Evolutionary conservation across 2,888 invertebrate species (phyloP).

Genomic region (Bembecia ichneumoniformis): DNA sequence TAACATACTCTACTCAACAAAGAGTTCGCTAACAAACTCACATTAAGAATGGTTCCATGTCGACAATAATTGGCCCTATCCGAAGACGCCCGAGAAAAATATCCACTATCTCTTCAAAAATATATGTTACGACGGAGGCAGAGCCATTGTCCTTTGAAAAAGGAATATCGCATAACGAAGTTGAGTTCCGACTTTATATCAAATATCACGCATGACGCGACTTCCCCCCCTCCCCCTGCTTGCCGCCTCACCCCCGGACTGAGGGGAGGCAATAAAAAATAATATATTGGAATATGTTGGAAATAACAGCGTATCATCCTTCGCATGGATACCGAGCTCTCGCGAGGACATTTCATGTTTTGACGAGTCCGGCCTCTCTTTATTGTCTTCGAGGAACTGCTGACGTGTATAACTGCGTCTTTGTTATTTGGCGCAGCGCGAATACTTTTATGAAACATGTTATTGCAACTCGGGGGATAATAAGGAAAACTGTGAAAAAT

Average conservation of each 20-base stretch:
- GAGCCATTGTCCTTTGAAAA: constrained; percentile 70
- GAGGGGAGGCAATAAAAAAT: constrained; percentile 70
- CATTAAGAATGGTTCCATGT: constrained; percentile 50
- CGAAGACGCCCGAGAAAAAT: constrained; percentile 54
- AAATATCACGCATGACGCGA: constrained; percentile 71
- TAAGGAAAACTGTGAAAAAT: constrained; percentile 28
- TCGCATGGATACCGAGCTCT: constrained; percentile 46
- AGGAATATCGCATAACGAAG: constrained; percentile 71
- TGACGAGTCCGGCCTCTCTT: constrained; percentile 63
- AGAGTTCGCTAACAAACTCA: constrained; percentile 41
- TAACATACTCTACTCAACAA: not conserved
- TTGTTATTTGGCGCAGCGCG: constrained; percentile 25
- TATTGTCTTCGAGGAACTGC: constrained; percentile 59
- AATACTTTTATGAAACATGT: constrained; percentile 45
- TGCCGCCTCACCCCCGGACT: constrained; percentile 9
- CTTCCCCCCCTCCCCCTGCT: constrained; percentile 30
- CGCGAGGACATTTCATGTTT: constrained; percentile 52
- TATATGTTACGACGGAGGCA: constrained; percentile 49
- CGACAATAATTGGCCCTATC: constrained; percentile 61
- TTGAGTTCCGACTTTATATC: constrained; percentile 72
- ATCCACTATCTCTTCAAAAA: constrained; percentile 57
- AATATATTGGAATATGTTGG: constrained; percentile 75
- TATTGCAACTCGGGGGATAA: constrained; percentile 31
- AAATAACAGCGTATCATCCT: constrained; percentile 72
- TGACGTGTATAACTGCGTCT: constrained; percentile 34